Conservation (phyloP, 2,113 vertebrate species). For the Cromileptes altivelis region DNA sequence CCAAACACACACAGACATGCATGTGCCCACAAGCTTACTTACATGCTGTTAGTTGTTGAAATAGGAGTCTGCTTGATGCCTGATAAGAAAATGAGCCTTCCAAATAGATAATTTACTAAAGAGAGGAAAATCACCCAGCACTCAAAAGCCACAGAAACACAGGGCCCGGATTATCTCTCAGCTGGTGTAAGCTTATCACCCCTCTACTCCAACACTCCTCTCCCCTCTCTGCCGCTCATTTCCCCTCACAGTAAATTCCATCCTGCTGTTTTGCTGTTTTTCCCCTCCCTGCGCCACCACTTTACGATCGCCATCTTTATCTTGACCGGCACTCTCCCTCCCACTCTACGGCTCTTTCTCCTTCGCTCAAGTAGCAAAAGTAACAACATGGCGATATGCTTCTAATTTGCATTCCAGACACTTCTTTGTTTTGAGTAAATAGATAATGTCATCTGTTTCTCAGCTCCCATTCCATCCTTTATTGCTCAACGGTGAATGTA, state of each 20-base stretch:
- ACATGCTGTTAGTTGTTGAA: conserved; percentile 61
- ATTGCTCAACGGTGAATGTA: conserved; percentile 55
- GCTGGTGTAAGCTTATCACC: conserved; percentile 55
- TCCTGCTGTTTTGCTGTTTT: background rate
- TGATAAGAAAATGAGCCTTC: conserved; percentile 70
- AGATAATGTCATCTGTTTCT: conserved; percentile 53
- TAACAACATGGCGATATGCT: background rate
- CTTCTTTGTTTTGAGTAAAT: conserved; percentile 54
- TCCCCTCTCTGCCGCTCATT: conserved; percentile 25
- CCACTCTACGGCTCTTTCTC: background rate
- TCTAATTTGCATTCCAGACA: conserved; percentile 27
- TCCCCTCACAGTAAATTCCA: conserved; percentile 15
- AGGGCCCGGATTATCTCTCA: conserved; percentile 64
- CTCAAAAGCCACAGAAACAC: conserved; percentile 50
- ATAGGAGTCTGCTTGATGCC: conserved; percentile 67
- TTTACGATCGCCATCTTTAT: conserved; percentile 25
- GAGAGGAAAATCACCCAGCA: conserved; percentile 54
- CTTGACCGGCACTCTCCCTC: background rate
- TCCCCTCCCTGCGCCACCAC: background rate
- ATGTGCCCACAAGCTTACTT: conserved; percentile 55
- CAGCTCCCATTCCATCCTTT: conserved; percentile 35
- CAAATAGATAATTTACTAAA: conserved; percentile 68
- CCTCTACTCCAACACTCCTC: conserved; percentile 28
- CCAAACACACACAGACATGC: conserved; percentile 32
- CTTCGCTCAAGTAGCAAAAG: background rate